A percentile compares a stretch with the other conserved stretches of the same genome.
Evolutionary conservation across 2,113 vertebrate species (phyloP).

Genomic region (Silurus meridionalis): DNA sequence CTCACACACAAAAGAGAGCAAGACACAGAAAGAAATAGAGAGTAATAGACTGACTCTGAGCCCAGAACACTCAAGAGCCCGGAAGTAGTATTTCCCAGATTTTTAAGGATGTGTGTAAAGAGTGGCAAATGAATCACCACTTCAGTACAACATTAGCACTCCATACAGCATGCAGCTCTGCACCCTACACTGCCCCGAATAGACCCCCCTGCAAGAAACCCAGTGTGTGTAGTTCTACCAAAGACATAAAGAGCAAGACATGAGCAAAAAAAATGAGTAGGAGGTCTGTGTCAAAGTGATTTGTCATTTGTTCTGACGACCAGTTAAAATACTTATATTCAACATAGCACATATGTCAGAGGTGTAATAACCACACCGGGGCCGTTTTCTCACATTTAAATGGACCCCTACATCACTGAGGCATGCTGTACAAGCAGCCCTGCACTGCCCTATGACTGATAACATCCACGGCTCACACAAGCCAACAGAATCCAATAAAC

Average conservation of each 20-base stretch:
- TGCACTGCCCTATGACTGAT: slow-evolving; percentile 1
- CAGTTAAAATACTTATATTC: neutral
- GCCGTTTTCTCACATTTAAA: slow-evolving; percentile 18
- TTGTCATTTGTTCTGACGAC: neutral
- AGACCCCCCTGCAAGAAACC: slow-evolving; percentile 27
- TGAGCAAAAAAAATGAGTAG: slow-evolving; percentile 44
- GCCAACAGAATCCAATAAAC: slow-evolving; percentile 67
- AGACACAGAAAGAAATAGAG: neutral
- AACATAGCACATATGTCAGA: slow-evolving; percentile 14
- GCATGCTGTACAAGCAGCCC: neutral
- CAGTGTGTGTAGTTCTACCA: slow-evolving; percentile 17
- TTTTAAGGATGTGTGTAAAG: slow-evolving; percentile 71
- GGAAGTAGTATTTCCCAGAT: slow-evolving; percentile 71
- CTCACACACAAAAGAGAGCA: neutral
- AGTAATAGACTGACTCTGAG: neutral
- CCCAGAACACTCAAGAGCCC: slow-evolving; percentile 45
- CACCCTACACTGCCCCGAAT: slow-evolving; percentile 31
- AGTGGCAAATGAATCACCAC: slow-evolving; percentile 70
- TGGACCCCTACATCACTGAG: neutral
- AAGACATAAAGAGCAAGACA: slow-evolving; percentile 31
- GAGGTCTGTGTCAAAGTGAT: neutral
- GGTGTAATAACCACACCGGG: neutral
- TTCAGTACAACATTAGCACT: slow-evolving; percentile 60
- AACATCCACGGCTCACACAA: slow-evolving; percentile 43
- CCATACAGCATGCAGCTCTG: slow-evolving; percentile 60